Conservation (phyloP, 2,113 vertebrate genomes). For the Tursiops truncatus region DNA sequence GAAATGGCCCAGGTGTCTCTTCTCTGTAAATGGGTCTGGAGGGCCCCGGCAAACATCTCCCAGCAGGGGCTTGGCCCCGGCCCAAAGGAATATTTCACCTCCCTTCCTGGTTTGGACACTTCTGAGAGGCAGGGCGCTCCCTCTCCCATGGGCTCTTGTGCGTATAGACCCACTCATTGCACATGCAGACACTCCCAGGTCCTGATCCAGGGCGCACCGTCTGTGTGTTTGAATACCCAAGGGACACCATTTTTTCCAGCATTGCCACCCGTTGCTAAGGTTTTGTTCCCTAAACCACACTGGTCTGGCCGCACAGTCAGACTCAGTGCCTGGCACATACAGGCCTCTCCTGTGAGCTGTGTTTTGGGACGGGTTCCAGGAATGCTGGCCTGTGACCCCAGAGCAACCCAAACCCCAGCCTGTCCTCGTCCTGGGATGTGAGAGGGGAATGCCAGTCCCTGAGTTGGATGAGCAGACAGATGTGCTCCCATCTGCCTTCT, state of each 20-base stretch:
- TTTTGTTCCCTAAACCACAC: not conserved
- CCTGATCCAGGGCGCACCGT: not conserved
- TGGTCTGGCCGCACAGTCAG: accelerated
- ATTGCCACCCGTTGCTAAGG: accelerated
- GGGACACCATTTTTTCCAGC: not conserved
- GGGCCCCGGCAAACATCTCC: not conserved
- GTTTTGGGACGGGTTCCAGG: not conserved
- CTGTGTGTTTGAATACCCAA: not conserved
- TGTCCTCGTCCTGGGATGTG: not conserved
- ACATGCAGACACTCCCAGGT: not conserved
- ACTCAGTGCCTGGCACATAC: no score
- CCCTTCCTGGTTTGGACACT: constrained; percentile 58
- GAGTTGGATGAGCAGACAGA: not conserved
- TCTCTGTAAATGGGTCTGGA: not conserved
- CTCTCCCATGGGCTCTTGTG: accelerated
- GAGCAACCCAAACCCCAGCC: not conserved
- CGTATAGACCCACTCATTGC: not conserved
- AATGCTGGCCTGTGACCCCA: no score
- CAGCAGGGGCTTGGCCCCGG: accelerated
- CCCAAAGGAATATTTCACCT: not conserved
- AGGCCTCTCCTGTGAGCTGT: not conserved
- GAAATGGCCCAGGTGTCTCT: not conserved
- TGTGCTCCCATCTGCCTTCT: not conserved
- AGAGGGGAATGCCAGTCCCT: not conserved
- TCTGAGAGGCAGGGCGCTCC: not conserved